phyloP scores from a whole-genome alignment of 2,113 vertebrate species.

The Origma solitaria region DNA sequence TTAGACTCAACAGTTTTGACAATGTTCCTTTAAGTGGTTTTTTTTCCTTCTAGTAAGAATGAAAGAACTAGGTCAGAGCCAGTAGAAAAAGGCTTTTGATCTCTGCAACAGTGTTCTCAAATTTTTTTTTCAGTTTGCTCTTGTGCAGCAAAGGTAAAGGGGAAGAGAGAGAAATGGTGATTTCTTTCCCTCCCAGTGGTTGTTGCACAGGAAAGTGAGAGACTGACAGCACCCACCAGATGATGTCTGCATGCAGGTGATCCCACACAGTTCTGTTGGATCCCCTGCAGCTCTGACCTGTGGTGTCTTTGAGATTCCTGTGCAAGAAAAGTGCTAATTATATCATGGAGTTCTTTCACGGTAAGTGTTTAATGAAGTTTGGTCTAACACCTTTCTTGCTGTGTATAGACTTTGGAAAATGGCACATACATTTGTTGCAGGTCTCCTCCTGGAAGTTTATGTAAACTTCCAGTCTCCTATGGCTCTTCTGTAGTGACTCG shows the following conservation, averaged over 20 bases:
- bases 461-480: not conserved
- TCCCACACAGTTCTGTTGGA: not conserved
- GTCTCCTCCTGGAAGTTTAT: not conserved
- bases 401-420: not conserved
- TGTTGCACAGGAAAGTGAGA: not conserved
- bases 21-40: constrained; percentile 56
- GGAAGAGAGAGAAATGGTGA: not conserved
- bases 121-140: not conserved
- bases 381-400: not conserved
- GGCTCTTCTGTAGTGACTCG: not conserved
- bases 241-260: not conserved
- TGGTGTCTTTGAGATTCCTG: not conserved
- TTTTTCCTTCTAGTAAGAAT: constrained; percentile 53
- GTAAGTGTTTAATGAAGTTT: not conserved
- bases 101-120: constrained; percentile 28
- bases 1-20: constrained; percentile 57
- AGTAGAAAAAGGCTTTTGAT: constrained; percentile 60
- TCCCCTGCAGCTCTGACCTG: not conserved
- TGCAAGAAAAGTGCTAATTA: not conserved
- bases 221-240: not conserved
- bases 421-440: not conserved
- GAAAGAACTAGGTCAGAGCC: constrained; percentile 71
- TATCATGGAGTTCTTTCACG: not conserved
- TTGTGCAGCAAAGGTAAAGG: not conserved
- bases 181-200: not conserved